A percentile compares a stretch with the other conserved stretches of the same genome.
phyloP scores from a whole-genome alignment of 2,888 invertebrate genomes.

The Noctuana brunneofusca region DNA sequence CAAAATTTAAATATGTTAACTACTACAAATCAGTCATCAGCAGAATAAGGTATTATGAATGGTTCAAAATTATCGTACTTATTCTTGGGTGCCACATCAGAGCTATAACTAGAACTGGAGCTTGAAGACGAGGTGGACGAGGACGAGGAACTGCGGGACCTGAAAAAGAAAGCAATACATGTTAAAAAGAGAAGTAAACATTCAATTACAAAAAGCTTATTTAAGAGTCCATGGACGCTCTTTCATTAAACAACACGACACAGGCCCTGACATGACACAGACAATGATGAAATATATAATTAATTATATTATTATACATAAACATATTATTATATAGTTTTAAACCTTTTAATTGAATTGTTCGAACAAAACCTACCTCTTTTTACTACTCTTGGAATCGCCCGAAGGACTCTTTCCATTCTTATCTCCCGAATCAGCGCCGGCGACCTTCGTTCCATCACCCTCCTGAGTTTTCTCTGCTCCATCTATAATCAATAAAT shows the following conservation, averaged over 20 bases:
- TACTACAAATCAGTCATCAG: neutral
- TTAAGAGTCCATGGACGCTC: too few species aligned
- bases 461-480: slow-evolving; percentile 59
- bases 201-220: too few species aligned
- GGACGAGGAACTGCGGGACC: slow-evolving; percentile 69
- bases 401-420: slow-evolving; percentile 58
- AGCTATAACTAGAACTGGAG: slow-evolving; percentile 77
- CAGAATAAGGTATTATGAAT: too few species aligned
- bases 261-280: too few species aligned
- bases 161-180: slow-evolving; percentile 38
- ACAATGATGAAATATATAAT: too few species aligned
- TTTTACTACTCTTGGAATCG: slow-evolving; percentile 59
- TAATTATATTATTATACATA: too few species aligned
- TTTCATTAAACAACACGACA: too few species aligned
- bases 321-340: too few species aligned
- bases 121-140: slow-evolving; percentile 75
- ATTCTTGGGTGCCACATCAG: slow-evolving; percentile 65
- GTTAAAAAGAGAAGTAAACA: neutral
- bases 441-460: slow-evolving; percentile 54
- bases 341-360: neutral
- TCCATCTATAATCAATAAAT: slow-evolving; percentile 50
- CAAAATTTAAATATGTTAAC: too few species aligned
- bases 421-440: slow-evolving; percentile 52
- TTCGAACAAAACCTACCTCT: slow-evolving; percentile 57
- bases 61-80: slow-evolving; percentile 53